Base-by-base conservation (phyloP, 2,888 invertebrate species). In the Deilephila elpenor region DNA sequence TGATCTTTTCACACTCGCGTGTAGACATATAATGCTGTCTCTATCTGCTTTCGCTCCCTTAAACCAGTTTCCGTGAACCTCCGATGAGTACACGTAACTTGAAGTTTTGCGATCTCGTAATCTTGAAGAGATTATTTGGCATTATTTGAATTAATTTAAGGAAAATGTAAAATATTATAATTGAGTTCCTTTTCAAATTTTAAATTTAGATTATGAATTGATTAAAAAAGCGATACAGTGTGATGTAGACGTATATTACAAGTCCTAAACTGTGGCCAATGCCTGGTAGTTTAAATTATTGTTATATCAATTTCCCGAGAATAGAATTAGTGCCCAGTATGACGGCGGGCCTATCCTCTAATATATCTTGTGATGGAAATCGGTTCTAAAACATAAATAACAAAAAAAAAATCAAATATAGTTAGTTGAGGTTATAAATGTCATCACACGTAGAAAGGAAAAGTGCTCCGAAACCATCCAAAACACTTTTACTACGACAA, bases 51-150 rank as follows among this genome's bases (percentile, higher is more conserved):
- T 62, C 62, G 25, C 44, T 25, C 51, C 51, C 67, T 51, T 25
- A 67, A 25, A 67, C 44, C 25, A 17, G 67, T 44, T 44, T 20
- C 44, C 44, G 17, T 51, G 25, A 64, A 19, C 64, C 44, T 67
- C 2, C 29, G 25, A 51, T 17, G 67, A 37, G n/a, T 44, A 37
- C 51, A 64, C 37, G 67, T 67, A 67, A 25, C 44, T 56, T 56
- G 19, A 67, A 20, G 67, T 51, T 62, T 64, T 67, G 67, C 67
- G 25, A 51, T 32, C 34, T 51, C 56, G 17, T 56, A 56, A 56
- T 56, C n/a, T 56, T 56, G n/a, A 56, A 56, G 19, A 6, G 19
- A 56, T 19, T 56, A 14, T n/a, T n/a, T 19, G 56, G 5, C 56
- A 5, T 44, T 11, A 44, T 44, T 14, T 11, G 44, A 44, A 44